Evolutionary conservation across 2,797 vertebrate genomes (phyloP).

Genomic region (Synaphobranchus kaupii): DNA sequence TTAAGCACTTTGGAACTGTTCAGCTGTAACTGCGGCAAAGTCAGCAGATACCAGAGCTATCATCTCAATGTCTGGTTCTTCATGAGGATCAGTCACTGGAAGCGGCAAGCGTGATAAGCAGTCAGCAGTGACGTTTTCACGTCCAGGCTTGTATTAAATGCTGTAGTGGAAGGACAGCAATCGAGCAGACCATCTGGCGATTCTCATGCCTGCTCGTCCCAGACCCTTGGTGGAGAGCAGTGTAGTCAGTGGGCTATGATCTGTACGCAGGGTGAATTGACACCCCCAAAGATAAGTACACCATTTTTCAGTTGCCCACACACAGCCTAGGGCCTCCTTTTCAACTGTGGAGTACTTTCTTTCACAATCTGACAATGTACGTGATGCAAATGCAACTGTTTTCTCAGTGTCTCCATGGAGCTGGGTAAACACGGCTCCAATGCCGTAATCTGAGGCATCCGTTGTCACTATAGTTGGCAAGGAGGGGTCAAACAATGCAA

Average conservation of each 20-base stretch:
- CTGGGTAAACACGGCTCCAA: not conserved
- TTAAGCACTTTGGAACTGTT: not conserved
- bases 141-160: not conserved
- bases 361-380: not conserved
- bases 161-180: not conserved
- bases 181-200: not conserved
- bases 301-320: not conserved
- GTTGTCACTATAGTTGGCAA: not conserved
- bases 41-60: constrained; percentile 16
- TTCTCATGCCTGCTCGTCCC: not conserved
- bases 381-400: not conserved
- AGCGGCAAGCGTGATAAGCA: not conserved
- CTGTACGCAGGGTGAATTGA: not conserved
- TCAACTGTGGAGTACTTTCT: not conserved
- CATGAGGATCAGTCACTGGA: not conserved
- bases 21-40: not conserved
- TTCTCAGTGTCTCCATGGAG: no score
- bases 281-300: not conserved
- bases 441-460: not conserved
- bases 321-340: not conserved
- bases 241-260: not conserved
- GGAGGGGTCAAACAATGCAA: not conserved
- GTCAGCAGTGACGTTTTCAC: not conserved
- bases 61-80: not conserved
- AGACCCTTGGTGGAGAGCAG: not conserved